Evolutionary conservation across 2,113 vertebrate genomes (phyloP), one percentile per base, ranked within the genome.

Genomic region (Neolamprologus caudopunctatus): DNA sequence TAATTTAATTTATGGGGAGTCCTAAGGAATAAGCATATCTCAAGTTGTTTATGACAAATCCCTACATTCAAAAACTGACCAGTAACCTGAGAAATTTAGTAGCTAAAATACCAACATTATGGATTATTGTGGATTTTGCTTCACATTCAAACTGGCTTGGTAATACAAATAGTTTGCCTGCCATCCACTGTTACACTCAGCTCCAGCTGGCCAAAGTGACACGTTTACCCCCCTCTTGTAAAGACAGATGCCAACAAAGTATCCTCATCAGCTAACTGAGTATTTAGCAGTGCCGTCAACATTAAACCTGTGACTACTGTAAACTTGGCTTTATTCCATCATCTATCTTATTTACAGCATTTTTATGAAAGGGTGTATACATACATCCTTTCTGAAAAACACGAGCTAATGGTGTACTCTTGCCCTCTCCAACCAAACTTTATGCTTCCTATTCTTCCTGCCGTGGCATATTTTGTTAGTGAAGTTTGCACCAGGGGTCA

Each of bases 401-500:
- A 11, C 21, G 10, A 45, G 54, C 55, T 55, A 19, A 35, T 28
- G 2, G 11, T 71, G 8, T 73, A 33, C 50, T 84, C 13, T 61
- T 84, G 33, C 31, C 40, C 21, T 82, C 61, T 83, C 75, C 61
- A 35, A 66, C n/a, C 40, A 33, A 82, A 26, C 63, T 31, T 75
- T 8, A 24, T 73, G 37, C 37, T 78, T 51, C n/a, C 35, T 88
- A 3, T 84, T 89, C 66, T 78, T 71, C 71, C 35, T 73, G 12
- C 50, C 35, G 28, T 55, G 28, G 14, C n/a, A 80, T 55, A 63
- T 19, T 86, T 90, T 81, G 31, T 58, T 42, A 7, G 21, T 78
- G 28, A 91, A 91, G 85, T 91, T 91, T 80, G 17, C 85, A 88
- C 85, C 75, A 45, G 83, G 35, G 92, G 58, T 91, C 78, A 88